Percentiles rank a stretch among this genome's conserved stretches.
Conservation (phyloP, 1,140 invertebrate genomes). For the Calosoma granatense region DNA sequence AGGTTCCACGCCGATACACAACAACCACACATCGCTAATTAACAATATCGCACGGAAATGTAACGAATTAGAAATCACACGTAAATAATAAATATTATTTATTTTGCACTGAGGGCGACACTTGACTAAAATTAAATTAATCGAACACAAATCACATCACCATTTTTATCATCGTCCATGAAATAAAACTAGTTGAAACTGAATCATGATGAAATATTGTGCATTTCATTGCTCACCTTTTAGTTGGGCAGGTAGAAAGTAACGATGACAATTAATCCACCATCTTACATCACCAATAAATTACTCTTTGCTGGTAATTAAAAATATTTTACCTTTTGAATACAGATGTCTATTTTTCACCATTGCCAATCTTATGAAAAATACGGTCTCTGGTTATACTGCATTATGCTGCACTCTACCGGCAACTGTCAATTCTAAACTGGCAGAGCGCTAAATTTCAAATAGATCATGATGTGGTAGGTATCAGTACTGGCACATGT, state of each 20-base stretch:
- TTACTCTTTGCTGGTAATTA: constrained; percentile 7
- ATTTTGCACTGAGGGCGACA: neutral
- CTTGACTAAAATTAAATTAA: neutral
- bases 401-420: neutral
- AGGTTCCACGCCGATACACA: constrained; percentile 5
- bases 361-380: constrained; percentile 1
- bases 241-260: neutral
- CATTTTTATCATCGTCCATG: constrained; percentile 2
- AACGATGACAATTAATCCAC: neutral
- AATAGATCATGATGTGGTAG: no score
- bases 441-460: no score
- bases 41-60: neutral
- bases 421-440: no score
- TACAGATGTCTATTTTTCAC: constrained; percentile 6
- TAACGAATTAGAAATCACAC: neutral
- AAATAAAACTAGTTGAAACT: constrained; percentile 1
- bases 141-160: constrained; percentile 8
- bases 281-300: constrained; percentile 4
- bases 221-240: neutral
- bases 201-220: neutral
- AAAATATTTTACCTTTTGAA: constrained; percentile 8
- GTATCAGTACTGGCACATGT: no score
- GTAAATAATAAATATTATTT: neutral
- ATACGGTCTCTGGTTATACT: neutral
- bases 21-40: neutral